Evolutionary conservation across 2,888 invertebrate species (phyloP).

Genomic region (Amaurobius ferox): DNA sequence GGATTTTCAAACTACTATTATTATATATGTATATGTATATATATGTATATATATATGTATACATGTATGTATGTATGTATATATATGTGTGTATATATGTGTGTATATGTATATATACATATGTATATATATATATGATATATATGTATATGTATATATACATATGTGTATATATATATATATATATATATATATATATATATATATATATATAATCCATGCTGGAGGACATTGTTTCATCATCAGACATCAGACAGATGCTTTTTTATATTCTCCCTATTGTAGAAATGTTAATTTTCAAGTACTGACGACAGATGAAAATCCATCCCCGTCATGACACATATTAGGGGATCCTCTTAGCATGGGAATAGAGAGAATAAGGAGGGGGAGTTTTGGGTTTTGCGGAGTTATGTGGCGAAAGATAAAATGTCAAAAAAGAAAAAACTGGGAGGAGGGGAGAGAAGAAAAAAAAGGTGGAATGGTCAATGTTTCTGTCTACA

Average conservation of each 20-base stretch:
- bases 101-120: too few species aligned
- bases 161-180: too few species aligned
- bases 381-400: background rate
- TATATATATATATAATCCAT: background rate
- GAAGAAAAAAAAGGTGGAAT: background rate
- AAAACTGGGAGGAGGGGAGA: background rate
- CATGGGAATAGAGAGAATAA: too few species aligned
- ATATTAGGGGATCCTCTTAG: background rate
- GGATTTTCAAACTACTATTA: too few species aligned
- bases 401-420: background rate
- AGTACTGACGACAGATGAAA: background rate
- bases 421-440: background rate
- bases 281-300: background rate
- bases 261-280: background rate
- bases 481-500: background rate
- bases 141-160: too few species aligned
- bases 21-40: too few species aligned
- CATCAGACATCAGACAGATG: background rate
- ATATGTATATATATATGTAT: too few species aligned
- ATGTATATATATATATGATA: too few species aligned
- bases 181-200: too few species aligned
- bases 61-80: too few species aligned
- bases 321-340: background rate
- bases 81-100: too few species aligned
- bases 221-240: background rate